Conservation (phyloP, 2,797 vertebrate species). For the Myripristis jacobus region DNA sequence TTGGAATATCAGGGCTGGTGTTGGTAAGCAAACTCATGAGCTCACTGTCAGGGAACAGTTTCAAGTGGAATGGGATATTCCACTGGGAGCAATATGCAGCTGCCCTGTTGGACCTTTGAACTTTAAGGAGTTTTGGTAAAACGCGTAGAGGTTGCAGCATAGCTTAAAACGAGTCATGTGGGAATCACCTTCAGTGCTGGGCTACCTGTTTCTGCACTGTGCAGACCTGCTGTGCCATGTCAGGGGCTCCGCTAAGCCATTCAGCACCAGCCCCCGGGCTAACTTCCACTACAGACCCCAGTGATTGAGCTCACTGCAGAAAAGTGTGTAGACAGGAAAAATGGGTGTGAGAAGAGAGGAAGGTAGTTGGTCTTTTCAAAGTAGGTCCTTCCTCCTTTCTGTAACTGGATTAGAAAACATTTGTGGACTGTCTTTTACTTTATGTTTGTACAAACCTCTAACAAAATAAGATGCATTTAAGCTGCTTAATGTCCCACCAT, state of each 20-base stretch:
- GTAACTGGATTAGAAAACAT: no score
- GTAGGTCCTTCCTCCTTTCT: not conserved
- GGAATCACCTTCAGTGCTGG: conserved; percentile 32
- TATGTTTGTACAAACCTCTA: no score
- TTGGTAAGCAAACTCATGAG: conserved; percentile 9
- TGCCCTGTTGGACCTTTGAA: conserved; percentile 45
- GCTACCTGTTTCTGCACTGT: conserved; percentile 27
- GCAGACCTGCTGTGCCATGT: conserved; percentile 38
- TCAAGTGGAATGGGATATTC: conserved; percentile 6
- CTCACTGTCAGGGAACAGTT: conserved; percentile 13
- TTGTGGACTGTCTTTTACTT: not conserved
- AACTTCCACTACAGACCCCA: conserved; percentile 18
- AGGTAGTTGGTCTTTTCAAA: not conserved
- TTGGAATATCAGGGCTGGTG: conserved; percentile 10
- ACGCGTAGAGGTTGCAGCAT: conserved; percentile 26
- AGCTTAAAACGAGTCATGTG: conserved; percentile 41
- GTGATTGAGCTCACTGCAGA: conserved; percentile 48
- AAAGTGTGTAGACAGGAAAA: conserved; percentile 10
- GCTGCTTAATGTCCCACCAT: no score
- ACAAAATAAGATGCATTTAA: no score
- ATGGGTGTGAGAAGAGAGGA: not conserved
- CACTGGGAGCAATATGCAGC: conserved; percentile 24
- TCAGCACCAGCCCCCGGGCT: conserved; percentile 25
- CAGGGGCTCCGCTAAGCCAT: conserved; percentile 37
- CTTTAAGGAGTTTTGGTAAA: conserved; percentile 1